These are phyloP conservation scores for Linurgus olivaceus DNA, from an alignment of 2,797 vertebrate species.

Conservation along the genomic window DNA sequence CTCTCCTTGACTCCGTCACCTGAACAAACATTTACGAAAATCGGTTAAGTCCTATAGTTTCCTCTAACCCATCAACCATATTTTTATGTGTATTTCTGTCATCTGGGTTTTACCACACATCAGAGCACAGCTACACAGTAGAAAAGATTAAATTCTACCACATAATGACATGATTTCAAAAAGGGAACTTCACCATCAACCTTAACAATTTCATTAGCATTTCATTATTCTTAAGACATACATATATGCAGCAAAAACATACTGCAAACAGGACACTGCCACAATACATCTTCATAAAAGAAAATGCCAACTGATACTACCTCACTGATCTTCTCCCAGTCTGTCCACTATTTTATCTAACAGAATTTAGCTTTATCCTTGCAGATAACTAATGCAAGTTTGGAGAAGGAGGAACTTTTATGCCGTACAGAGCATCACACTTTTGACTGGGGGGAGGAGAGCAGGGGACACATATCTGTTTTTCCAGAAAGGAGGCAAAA, in stretches of 20 bases:
- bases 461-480: background rate
- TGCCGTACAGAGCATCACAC: background rate
- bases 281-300: background rate
- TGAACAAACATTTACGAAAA: background rate
- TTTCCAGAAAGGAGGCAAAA: background rate
- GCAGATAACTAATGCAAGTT: background rate
- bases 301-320: background rate
- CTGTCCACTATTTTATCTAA: background rate
- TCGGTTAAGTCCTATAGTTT: background rate
- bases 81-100: background rate
- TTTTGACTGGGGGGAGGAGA: background rate
- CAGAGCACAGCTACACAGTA: background rate
- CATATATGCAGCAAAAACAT: background rate
- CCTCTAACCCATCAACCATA: background rate
- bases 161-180: background rate
- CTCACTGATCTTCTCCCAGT: background rate
- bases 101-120: background rate
- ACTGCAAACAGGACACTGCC: background rate
- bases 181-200: background rate
- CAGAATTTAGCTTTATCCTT: background rate
- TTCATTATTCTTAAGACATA: background rate
- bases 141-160: background rate
- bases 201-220: background rate
- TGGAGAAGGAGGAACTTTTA: background rate
- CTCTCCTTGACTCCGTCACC: background rate